Evolutionary conservation across 2,113 vertebrate genomes (phyloP).

Genomic region (Himantopus leucocephalus): DNA sequence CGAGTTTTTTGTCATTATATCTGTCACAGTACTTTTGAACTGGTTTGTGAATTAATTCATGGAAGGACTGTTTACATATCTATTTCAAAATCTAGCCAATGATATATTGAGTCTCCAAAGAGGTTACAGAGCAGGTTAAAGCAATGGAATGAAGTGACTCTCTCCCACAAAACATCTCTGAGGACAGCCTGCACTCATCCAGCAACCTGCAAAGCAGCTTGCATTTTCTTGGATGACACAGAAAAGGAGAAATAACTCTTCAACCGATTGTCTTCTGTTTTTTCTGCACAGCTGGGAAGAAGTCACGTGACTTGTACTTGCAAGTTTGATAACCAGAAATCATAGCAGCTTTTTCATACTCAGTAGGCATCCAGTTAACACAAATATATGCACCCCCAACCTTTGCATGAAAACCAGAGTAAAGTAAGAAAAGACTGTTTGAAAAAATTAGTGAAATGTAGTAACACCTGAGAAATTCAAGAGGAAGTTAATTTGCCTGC

Average conservation of each 20-base stretch:
- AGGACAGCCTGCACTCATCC: background rate
- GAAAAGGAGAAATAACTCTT: background rate
- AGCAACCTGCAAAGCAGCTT: background rate
- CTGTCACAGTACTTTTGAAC: background rate
- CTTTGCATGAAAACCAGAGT: background rate
- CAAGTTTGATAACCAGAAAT: background rate
- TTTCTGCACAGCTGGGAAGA: background rate
- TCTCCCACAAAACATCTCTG: background rate
- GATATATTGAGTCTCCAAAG: background rate
- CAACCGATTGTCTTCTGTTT: background rate
- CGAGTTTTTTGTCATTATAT: background rate
- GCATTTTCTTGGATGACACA: background rate
- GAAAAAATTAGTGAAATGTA: background rate
- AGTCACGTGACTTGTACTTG: background rate
- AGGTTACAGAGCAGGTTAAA: background rate
- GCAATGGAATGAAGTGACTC: background rate
- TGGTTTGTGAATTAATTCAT: background rate
- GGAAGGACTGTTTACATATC: background rate
- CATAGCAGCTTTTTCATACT: background rate
- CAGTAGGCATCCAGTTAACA: background rate
- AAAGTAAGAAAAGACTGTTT: background rate
- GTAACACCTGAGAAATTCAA: background rate
- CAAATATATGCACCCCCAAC: background rate
- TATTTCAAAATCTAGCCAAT: background rate
- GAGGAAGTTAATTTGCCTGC: background rate